phyloP scores from a whole-genome alignment of 2,113 vertebrate species.

The Neofelis nebulosa region DNA sequence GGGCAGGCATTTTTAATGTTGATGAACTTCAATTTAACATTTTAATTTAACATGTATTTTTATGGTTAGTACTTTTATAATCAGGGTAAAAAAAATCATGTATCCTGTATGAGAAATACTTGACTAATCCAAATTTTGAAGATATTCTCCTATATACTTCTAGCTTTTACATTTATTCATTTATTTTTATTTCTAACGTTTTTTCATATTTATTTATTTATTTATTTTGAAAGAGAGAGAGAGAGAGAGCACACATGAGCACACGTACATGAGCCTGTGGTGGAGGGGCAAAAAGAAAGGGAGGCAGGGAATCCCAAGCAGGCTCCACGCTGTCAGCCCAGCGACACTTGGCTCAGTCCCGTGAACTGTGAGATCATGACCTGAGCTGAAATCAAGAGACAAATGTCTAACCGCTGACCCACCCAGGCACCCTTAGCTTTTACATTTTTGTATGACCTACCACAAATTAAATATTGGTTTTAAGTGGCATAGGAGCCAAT shows the following conservation, averaged over 20 bases:
- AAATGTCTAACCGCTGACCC: too few relatives aligned
- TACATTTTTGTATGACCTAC: background rate
- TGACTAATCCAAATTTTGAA: background rate
- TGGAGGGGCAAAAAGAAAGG: too few relatives aligned
- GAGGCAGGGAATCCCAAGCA: too few relatives aligned
- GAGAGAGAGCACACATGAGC: too few relatives aligned
- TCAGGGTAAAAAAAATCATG: background rate
- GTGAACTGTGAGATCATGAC: too few relatives aligned
- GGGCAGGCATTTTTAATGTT: background rate
- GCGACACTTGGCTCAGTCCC: too few relatives aligned
- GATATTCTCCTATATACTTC: background rate
- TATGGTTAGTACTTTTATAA: background rate
- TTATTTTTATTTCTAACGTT: too few relatives aligned
- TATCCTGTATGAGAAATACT: background rate
- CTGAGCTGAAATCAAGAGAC: too few relatives aligned
- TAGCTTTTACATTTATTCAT: background rate
- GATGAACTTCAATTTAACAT: background rate
- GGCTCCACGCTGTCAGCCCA: too few relatives aligned
- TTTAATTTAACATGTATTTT: background rate
- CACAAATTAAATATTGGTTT: background rate
- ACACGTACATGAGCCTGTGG: too few relatives aligned
- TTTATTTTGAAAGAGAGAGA: too few relatives aligned
- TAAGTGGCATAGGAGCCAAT: background rate
- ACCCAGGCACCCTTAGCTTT: background rate
- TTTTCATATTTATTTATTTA: too few relatives aligned